Conservation (phyloP, 1,140 invertebrate genomes). For the Ceratina calcarata region DNA sequence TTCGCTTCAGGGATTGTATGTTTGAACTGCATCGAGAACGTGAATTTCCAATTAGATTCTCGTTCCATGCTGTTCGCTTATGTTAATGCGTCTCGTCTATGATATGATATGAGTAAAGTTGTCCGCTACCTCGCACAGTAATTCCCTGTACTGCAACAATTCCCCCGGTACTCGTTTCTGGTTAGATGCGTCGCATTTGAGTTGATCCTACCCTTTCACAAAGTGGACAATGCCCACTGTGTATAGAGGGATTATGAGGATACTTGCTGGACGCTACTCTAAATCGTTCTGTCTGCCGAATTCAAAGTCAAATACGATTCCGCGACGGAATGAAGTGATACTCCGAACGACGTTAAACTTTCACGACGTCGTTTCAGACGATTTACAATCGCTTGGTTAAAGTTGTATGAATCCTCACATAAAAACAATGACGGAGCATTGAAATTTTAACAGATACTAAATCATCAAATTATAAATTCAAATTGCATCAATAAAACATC, state of each 20-base stretch:
- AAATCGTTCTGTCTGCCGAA: background rate
- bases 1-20: no score
- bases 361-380: background rate
- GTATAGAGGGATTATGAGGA: slow-evolving; percentile 3
- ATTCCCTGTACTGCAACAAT: background rate
- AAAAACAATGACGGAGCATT: no score
- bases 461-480: no score
- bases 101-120: no score
- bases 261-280: background rate
- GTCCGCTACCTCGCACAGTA: no score
- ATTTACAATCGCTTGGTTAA: background rate
- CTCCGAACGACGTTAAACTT: background rate
- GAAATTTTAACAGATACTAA: no score
- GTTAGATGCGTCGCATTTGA: background rate
- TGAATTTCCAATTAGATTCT: no score
- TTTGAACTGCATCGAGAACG: no score
- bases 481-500: no score
- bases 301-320: slow-evolving; percentile 10
- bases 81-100: no score
- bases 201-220: background rate
- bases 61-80: no score
- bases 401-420: no score
- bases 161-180: background rate
- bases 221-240: background rate
- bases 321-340: background rate